phyloP scores from a whole-genome alignment of 2,888 invertebrate genomes.

The Steinernema hermaphroditum region DNA sequence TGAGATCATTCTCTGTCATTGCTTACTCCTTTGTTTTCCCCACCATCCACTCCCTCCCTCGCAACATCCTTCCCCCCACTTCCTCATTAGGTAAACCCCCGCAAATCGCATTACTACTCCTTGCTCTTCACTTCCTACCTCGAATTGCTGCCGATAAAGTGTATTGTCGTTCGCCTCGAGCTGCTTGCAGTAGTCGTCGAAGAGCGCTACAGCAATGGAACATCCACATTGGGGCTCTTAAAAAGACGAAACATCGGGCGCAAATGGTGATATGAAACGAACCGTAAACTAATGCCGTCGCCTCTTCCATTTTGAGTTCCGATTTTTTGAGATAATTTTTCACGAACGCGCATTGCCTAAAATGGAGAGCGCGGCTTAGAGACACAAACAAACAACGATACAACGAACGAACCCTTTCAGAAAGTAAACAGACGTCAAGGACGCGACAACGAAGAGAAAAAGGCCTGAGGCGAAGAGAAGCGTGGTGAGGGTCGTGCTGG shows the following conservation, averaged over 20 bases:
- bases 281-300: constrained; percentile 61
- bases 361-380: not conserved
- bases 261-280: constrained; percentile 31
- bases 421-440: constrained; percentile 45
- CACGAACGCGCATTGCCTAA: constrained; percentile 45
- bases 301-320: constrained; percentile 56
- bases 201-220: constrained; percentile 57
- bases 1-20: too few relatives aligned
- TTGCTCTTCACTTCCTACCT: constrained; percentile 41
- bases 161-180: constrained; percentile 51
- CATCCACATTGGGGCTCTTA: constrained; percentile 4
- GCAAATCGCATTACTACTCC: not conserved
- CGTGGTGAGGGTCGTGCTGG: constrained; percentile 34
- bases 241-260: constrained; percentile 9
- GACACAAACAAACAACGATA: not conserved
- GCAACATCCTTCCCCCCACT: too few relatives aligned
- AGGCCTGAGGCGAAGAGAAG: constrained; percentile 45
- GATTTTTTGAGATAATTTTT: constrained; percentile 59
- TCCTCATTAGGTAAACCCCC: not conserved
- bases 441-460: constrained; percentile 49
- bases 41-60: too few relatives aligned
- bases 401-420: constrained; percentile 47
- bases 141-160: constrained; percentile 58
- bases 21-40: too few relatives aligned
- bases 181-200: constrained; percentile 62